Base-by-base conservation (phyloP, 2,888 invertebrate genomes). In the Sesia apiformis region DNA sequence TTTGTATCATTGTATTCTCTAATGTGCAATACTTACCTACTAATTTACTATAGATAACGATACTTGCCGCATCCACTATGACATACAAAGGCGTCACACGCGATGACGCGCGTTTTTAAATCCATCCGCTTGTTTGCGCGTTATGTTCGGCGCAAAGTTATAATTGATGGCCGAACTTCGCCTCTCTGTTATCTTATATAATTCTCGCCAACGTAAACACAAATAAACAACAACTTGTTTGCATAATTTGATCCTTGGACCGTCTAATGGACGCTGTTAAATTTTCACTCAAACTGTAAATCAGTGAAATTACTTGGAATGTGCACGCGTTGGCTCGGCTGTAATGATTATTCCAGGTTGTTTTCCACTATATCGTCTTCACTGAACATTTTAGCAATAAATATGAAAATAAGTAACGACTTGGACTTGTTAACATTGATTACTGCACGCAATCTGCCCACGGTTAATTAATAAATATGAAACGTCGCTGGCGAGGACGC, bases 161-260 rank as follows among this genome's bases (percentile, higher is more conserved):
- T 54, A 56, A 56, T 55, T 53, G 57, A 59, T 57, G 59, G 53
- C 49, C 52, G 52, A 58, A 58, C 54, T 57, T 50, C 50, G 38
- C 39, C 50, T 60, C 53, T 40, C 55, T 54, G 56, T 55, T 56
- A 53, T 60, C 58, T 57, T 55, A 56, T 52, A 52, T 56, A 58
- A 57, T 58, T 55, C 58, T 51, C 58, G 52, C 52, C 55, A 51
- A 54, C 54, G 60, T 55, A 58, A 61, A 58, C 58, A 59, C 56
- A 60, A 61, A 61, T 60, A 61, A 58, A 57, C 58, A 58, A 58
- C 57, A 55, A 56, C 55, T 59, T 56, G 57, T 60, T 59, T 59
- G 61, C 61, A 61, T 61, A 61, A 61, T 59, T 61, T 61, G 56
- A 60, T 56, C 58, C 58, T 53, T 52, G 58, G 55, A 49, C 56